These are phyloP conservation scores for Ellobius talpinus DNA, from an alignment of 2,113 vertebrate genomes.

Conservation along the genomic window DNA sequence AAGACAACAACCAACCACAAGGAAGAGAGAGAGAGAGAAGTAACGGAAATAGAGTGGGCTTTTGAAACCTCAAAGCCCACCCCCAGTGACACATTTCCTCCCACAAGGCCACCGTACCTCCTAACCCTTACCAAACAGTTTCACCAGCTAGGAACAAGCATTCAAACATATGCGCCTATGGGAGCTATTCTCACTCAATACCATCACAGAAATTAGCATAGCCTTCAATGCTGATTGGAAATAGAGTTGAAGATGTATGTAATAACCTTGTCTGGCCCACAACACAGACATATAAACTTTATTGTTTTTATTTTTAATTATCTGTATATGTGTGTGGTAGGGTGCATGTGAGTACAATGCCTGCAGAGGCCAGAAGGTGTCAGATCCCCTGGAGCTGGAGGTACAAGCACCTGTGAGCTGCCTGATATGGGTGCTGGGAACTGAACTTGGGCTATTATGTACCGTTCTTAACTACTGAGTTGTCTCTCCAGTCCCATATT, in stretches of 20 bases:
- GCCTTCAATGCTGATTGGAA: neutral
- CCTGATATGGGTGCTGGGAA: neutral
- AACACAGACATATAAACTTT: neutral
- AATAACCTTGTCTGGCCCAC: neutral
- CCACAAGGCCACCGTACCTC: neutral
- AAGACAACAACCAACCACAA: neutral
- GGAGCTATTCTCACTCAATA: neutral
- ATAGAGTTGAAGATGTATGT: neutral
- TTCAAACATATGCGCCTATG: neutral
- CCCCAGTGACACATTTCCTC: neutral
- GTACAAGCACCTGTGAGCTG: neutral
- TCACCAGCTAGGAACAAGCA: neutral
- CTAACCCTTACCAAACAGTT: neutral
- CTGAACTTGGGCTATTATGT: too few species aligned
- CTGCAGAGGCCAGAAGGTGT: neutral
- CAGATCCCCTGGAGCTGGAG: neutral
- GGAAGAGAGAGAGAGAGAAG: neutral
- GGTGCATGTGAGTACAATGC: too few species aligned
- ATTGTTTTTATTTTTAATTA: neutral
- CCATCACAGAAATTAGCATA: neutral
- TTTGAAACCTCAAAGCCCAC: neutral
- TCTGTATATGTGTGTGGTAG: too few species aligned
- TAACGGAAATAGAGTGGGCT: neutral
- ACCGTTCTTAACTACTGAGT: too few species aligned
- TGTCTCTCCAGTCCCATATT: neutral